phyloP scores from a whole-genome alignment of 2,888 invertebrate species.

The Psylliodes chrysocephalus region DNA sequence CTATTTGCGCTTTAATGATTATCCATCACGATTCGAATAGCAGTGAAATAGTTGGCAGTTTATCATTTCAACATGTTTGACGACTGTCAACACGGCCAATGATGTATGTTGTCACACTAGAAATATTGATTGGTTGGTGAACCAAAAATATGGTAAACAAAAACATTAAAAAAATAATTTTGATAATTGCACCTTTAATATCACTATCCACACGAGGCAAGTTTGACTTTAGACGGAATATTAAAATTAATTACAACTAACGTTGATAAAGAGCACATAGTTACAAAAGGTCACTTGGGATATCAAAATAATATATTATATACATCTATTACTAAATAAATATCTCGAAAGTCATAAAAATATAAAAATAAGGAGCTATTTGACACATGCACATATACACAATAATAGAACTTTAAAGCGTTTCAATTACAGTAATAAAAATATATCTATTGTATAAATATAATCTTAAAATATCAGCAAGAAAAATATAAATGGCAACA shows the following conservation, averaged over 20 bases:
- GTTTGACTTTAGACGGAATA: not conserved
- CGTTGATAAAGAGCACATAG: not conserved
- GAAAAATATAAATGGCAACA: constrained; percentile 27
- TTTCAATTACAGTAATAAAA: constrained; percentile 11
- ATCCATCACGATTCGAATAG: too few relatives aligned
- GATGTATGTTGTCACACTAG: too few relatives aligned
- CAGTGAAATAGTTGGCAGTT: too few relatives aligned
- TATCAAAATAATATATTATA: not conserved
- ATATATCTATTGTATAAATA: constrained; percentile 19
- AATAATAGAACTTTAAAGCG: constrained; percentile 4
- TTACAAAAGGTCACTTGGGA: not conserved
- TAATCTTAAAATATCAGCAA: constrained; percentile 21
- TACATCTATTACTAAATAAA: not conserved
- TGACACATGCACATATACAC: constrained; percentile 8
- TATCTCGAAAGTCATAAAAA: not conserved
- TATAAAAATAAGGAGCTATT: not conserved
- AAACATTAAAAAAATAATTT: too few relatives aligned
- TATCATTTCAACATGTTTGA: too few relatives aligned
- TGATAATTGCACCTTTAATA: too few relatives aligned
- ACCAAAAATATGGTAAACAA: too few relatives aligned
- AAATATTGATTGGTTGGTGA: too few relatives aligned
- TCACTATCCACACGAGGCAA: too few relatives aligned
- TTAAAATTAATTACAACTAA: too few relatives aligned
- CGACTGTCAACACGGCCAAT: too few relatives aligned
- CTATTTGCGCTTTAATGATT: too few relatives aligned